phyloP scores from a whole-genome alignment of 92 coral and sea anemone genomes.

The Parazoanthus atlanticus region DNA sequence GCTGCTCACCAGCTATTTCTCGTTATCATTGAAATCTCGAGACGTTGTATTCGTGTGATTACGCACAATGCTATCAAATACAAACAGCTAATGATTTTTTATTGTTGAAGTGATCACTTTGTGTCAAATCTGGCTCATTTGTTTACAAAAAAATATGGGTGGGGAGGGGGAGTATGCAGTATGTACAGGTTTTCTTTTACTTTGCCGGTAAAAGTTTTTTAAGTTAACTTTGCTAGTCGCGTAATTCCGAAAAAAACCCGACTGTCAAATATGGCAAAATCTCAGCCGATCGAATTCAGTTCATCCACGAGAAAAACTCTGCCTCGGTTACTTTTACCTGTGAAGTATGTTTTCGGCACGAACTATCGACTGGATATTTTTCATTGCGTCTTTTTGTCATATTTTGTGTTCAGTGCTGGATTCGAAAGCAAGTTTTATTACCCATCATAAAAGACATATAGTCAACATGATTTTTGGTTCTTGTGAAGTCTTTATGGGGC shows the following conservation, averaged over 20 bases:
- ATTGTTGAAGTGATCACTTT: slow-evolving; percentile 13
- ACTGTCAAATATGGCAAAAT: too few species aligned
- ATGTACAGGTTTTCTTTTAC: background rate
- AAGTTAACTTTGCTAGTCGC: background rate
- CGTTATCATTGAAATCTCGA: slow-evolving; percentile 29
- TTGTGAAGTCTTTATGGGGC: background rate
- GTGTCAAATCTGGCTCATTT: background rate
- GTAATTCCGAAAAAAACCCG: background rate
- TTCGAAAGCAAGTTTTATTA: too few species aligned
- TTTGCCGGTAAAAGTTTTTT: too few species aligned
- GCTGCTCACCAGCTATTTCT: slow-evolving; percentile 15
- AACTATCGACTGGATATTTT: background rate
- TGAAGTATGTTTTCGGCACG: background rate
- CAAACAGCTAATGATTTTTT: slow-evolving; percentile 29
- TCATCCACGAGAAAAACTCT: background rate
- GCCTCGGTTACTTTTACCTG: background rate
- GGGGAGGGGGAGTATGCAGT: background rate
- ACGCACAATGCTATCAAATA: slow-evolving; percentile 8
- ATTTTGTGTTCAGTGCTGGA: too few species aligned
- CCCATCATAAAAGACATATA: too few species aligned
- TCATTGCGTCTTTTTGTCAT: too few species aligned
- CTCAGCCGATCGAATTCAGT: background rate
- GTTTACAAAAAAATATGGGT: background rate
- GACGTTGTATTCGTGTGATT: slow-evolving; percentile 10
- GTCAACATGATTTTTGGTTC: background rate